phyloP scores from a whole-genome alignment of 2,797 vertebrate species.

The Stomatorhinus walkeri region DNA sequence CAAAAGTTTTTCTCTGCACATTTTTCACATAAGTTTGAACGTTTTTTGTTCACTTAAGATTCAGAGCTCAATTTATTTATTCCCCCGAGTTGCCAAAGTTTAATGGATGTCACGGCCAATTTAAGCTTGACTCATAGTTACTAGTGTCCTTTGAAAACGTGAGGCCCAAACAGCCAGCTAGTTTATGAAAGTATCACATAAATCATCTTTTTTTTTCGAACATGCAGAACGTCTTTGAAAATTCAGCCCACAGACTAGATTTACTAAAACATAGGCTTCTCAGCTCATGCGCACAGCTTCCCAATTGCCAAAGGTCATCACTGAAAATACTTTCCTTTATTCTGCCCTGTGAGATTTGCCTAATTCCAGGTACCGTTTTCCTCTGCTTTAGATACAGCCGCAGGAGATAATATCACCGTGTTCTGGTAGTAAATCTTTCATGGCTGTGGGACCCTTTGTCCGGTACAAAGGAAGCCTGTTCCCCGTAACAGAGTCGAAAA shows the following conservation, averaged over 20 bases:
- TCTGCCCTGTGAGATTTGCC: background rate
- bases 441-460: background rate
- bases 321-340: background rate
- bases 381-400: background rate
- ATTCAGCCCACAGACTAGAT: background rate
- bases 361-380: background rate
- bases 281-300: background rate
- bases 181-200: constrained; percentile 8
- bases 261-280: background rate
- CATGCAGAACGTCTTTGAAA: background rate
- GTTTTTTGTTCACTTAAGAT: background rate
- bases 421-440: constrained; percentile 10
- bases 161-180: constrained; percentile 10
- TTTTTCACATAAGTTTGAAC: constrained; percentile 7
- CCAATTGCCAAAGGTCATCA: constrained; percentile 7
- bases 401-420: background rate
- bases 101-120: constrained; percentile 5
- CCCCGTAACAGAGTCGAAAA: background rate
- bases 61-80: constrained; percentile 9
- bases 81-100: background rate
- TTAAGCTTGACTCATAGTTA: constrained; percentile 12
- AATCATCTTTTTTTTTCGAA: background rate
- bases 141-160: background rate
- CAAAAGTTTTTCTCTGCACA: background rate
- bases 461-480: background rate